Evolutionary conservation across 1,140 invertebrate species (phyloP).

Genomic region (Drosophila lacertosa): DNA sequence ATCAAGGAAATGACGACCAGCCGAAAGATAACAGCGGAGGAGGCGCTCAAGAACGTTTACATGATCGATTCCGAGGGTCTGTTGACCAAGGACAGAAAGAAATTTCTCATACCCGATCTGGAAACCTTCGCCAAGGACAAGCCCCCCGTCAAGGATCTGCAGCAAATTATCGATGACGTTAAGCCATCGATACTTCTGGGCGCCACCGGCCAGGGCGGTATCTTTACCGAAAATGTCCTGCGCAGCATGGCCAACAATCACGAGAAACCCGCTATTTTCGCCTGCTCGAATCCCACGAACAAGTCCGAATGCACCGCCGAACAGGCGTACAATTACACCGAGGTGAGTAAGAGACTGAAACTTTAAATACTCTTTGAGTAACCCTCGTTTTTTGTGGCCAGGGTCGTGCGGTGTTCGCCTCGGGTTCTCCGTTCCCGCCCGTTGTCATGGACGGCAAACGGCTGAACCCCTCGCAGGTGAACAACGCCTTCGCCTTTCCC

Average conservation of each 20-base stretch:
- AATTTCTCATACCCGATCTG: conserved; percentile 89
- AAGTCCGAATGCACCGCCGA: conserved; percentile 98
- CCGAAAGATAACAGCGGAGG: conserved; percentile 84
- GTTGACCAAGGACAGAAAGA: conserved; percentile 90
- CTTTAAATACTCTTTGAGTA: no score
- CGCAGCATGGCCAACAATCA: conserved; percentile 88
- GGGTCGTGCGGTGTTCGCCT: conserved; percentile 88
- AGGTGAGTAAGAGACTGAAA: no score
- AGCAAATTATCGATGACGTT: conserved; percentile 90
- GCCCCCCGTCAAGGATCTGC: conserved; percentile 89
- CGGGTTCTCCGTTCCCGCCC: conserved; percentile 95
- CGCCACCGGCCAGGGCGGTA: conserved; percentile 93
- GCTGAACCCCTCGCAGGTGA: conserved; percentile 95
- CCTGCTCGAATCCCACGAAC: conserved; percentile 97
- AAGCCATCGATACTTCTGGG: conserved; percentile 90
- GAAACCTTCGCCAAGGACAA: conserved; percentile 90
- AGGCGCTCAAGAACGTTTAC: conserved; percentile 91
- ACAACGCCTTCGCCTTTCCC: conserved; percentile 98
- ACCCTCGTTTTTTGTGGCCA: background rate
- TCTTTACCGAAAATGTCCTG: conserved; percentile 94
- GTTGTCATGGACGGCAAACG: conserved; percentile 91
- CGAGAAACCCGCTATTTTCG: conserved; percentile 91
- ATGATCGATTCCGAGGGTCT: conserved; percentile 88
- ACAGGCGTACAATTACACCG: conserved; percentile 92
- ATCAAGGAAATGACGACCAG: conserved; percentile 79